Evolutionary conservation across 1,140 invertebrate genomes (phyloP).

Genomic region (Cardiocondyla obscurior): DNA sequence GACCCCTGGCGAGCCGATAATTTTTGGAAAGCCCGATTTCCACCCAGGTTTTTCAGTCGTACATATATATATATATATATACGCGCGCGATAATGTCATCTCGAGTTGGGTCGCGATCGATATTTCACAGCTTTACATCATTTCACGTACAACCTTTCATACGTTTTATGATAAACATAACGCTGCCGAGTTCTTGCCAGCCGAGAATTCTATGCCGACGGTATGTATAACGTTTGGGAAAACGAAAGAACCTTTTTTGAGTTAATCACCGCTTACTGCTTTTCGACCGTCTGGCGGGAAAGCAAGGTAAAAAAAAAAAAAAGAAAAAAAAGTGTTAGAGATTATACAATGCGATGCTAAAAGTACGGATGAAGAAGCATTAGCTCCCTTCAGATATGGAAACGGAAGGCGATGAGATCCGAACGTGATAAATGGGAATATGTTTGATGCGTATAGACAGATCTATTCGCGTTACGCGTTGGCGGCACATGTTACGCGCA

Average conservation of each 20-base stretch:
- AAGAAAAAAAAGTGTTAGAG: not conserved
- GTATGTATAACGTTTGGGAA: not conserved
- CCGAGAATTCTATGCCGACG: not conserved
- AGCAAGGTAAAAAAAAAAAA: not conserved
- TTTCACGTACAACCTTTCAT: not conserved
- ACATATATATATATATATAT: not conserved
- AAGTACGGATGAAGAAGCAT: conserved; percentile 51
- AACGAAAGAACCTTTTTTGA: conserved; percentile 29
- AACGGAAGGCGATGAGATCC: conserved; percentile 26
- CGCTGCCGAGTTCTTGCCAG: not conserved
- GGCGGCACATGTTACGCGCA: not conserved
- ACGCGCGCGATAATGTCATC: not conserved
- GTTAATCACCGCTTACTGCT: conserved; percentile 5
- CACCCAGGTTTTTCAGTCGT: not conserved
- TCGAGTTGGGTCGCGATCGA: not conserved
- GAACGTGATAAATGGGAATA: conserved; percentile 55
- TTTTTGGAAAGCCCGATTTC: not conserved
- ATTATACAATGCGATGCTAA: conserved; percentile 1
- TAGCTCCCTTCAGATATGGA: conserved; percentile 43
- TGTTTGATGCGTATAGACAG: conserved; percentile 19
- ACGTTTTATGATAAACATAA: conserved; percentile 20
- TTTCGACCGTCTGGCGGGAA: not conserved
- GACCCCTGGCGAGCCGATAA: conserved; percentile 9
- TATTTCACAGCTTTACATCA: not conserved
- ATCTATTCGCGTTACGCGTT: conserved; percentile 29